phyloP scores from a whole-genome alignment of 2,113 vertebrate species.

The Pedionomus torquatus region DNA sequence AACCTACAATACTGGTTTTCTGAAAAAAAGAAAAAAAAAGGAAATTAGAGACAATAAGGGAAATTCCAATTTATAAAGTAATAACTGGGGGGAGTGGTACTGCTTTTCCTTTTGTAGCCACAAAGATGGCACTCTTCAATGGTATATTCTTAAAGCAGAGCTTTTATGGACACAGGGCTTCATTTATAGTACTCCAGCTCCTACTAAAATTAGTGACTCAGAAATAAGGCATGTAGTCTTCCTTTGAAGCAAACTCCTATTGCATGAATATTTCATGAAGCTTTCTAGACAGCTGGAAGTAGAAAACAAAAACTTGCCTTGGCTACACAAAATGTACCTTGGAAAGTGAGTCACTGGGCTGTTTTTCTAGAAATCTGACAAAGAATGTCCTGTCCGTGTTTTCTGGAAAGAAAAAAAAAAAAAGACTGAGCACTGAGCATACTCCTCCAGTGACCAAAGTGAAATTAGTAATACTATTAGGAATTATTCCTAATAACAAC shows the following conservation, averaged over 20 bases:
- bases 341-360: neutral
- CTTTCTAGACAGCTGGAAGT: neutral
- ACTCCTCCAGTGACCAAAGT: neutral
- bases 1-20: neutral
- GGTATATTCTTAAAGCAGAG: neutral
- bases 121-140: neutral
- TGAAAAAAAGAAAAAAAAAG: neutral
- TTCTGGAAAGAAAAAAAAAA: neutral
- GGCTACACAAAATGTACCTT: neutral
- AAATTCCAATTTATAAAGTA: neutral
- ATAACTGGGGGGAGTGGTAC: neutral
- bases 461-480: neutral
- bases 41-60: neutral
- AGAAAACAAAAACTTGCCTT: neutral
- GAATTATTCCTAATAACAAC: neutral
- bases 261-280: constrained; percentile 9
- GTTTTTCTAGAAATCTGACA: neutral
- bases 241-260: neutral
- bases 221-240: neutral
- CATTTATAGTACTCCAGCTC: neutral
- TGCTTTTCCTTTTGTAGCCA: neutral
- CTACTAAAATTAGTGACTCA: constrained; percentile 5
- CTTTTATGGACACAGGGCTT: neutral
- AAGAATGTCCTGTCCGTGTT: neutral
- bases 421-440: neutral